Evolutionary conservation across 2,797 vertebrate genomes (phyloP).

Genomic region (Sebastes minor): DNA sequence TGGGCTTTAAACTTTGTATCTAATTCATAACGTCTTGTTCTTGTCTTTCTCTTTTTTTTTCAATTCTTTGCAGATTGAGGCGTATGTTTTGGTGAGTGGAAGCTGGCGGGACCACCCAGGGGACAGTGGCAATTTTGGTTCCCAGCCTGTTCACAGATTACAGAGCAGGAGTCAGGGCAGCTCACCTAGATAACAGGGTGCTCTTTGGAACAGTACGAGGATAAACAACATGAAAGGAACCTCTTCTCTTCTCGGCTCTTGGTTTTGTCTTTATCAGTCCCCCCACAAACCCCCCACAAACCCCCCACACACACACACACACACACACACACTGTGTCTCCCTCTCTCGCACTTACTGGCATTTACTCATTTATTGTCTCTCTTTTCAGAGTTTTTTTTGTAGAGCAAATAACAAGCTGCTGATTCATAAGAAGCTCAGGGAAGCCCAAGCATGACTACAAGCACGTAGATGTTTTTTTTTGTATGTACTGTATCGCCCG

Average conservation of each 20-base stretch:
- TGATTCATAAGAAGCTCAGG: constrained; percentile 30
- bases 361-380: constrained; percentile 18
- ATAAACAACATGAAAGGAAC: constrained; percentile 75
- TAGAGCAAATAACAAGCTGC: constrained; percentile 15
- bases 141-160: constrained; percentile 74
- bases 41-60: constrained; percentile 7
- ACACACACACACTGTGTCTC: constrained; percentile 1
- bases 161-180: constrained; percentile 70
- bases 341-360: neutral
- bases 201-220: constrained; percentile 57
- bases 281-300: neutral
- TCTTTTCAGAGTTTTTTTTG: constrained; percentile 9
- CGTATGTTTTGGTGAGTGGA: constrained; percentile 93
- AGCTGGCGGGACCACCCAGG: constrained; percentile 73
- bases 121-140: constrained; percentile 71
- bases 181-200: constrained; percentile 79
- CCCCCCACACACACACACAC: neutral
- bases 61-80: constrained; percentile 84
- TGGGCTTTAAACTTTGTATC: constrained; percentile 26
- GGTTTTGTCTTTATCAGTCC: constrained; percentile 7
- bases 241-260: constrained; percentile 22
- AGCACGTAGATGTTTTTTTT: constrained; percentile 19
- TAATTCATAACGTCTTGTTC: constrained; percentile 31
- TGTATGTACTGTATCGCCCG: constrained; percentile 9
- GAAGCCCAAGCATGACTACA: constrained; percentile 14